Evolutionary conservation across 1,140 invertebrate genomes (phyloP), one percentile per base, ranked within the genome.

Genomic region (Trinorchestia longiramus): DNA sequence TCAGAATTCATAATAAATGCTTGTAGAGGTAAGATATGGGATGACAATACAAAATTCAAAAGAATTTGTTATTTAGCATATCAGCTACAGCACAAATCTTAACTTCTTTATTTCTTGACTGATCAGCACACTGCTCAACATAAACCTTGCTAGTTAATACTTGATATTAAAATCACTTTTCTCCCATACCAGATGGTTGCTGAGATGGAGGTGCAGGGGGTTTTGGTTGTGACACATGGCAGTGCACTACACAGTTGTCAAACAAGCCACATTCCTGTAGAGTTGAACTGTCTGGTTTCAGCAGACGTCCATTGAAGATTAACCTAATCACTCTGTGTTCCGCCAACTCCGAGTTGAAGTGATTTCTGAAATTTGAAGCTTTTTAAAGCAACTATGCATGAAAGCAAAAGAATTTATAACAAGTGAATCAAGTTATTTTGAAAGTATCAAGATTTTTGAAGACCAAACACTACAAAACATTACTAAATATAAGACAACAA

Each of bases 241-340:
- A 99, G 97, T 99, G 99, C 43, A 99, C 98, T 6, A 99, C 98
- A 97, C 98, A 99, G 97, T 99, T 98, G 97, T 99, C 98, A 97
- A 98, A 98, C 62, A 99, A 97, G 41, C 99, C 98, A 97, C 98
- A 98, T 43, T 98, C 98, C 96, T 98, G 98, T 87, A 99, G 97
- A 19, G 98, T 99, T 96, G 98, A 98, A 95, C 97, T 98, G 96
- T 99, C 99, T 96, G 98, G 98, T 96, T 98, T 98, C 42, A 99
- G 97, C 90, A 99, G 98, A 97, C 98, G 98, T 28, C 99, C 99
- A 97, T 99, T 99, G 97, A 99, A 99, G 95, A 99, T 99, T 92
- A 99, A 97, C 42, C 98, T 98, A 43, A 99, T 98, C 57, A 98
- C 97, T 97, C 98, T 98, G 97, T 98, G 98, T 40, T 98, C 98